Percentiles rank a stretch among this genome's conserved stretches.
Conservation (phyloP, 2,888 invertebrate species). For the Cryptocephalus primarius region DNA sequence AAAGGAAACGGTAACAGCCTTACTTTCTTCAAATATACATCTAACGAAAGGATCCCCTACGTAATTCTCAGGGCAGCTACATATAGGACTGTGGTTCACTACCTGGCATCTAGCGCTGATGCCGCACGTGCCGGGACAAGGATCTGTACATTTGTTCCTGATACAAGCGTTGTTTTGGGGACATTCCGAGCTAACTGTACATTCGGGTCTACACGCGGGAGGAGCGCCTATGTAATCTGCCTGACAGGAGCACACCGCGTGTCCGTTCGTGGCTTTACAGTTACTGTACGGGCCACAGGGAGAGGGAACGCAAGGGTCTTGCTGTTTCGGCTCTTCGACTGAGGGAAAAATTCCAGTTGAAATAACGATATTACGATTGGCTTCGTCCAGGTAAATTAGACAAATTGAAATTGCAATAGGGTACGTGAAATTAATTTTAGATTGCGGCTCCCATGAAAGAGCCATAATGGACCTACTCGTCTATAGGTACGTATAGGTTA, state of each 20-base stretch:
- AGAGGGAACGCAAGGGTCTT: slow-evolving; percentile 63
- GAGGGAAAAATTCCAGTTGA: slow-evolving; percentile 9
- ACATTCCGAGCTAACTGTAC: slow-evolving; percentile 75
- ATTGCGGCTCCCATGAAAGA: no score
- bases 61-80: slow-evolving; percentile 67
- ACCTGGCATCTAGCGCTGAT: slow-evolving; percentile 73
- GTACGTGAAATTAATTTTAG: no score
- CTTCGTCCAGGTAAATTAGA: no score
- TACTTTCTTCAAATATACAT: slow-evolving; percentile 56
- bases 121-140: slow-evolving; percentile 74
- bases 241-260: slow-evolving; percentile 73
- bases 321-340: slow-evolving; percentile 21
- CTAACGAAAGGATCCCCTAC: slow-evolving; percentile 71
- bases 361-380: no score
- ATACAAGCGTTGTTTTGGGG: slow-evolving; percentile 70
- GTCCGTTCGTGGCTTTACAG: slow-evolving; percentile 64
- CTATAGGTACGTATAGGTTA: no score
- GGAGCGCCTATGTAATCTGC: slow-evolving; percentile 65
- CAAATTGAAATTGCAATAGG: no score
- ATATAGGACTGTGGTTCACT: slow-evolving; percentile 78
- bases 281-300: slow-evolving; percentile 79
- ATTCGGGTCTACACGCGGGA: slow-evolving; percentile 72
- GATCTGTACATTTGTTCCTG: slow-evolving; percentile 68
- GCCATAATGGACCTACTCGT: no score
- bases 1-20: slow-evolving; percentile 22